Base-by-base conservation (phyloP, 2,113 vertebrate species). In the Phalacrocorax aristotelis region DNA sequence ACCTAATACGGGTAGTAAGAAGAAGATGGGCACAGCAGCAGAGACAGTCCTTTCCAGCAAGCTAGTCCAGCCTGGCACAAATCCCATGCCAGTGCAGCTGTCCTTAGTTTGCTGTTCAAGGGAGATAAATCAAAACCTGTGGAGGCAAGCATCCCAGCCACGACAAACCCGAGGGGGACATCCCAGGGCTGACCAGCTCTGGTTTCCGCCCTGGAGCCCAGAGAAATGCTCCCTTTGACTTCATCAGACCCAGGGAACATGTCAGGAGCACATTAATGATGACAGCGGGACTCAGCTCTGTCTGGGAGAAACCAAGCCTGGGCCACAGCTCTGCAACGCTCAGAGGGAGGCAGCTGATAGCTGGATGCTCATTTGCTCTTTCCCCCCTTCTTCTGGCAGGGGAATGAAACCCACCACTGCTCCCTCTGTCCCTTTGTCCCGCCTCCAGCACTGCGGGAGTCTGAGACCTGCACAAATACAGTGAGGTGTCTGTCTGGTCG, bases 401-500 rank as follows among this genome's bases (percentile, higher is more conserved):
- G n/a, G 34, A 83, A 4, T 2, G 1, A 17, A 61, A 55, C 26
- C 52, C 26, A 27, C 38, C 9, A 4, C 52, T 23, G 14, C 30
- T 62, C 13, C 62, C 8, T 87, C 72, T 26, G 26, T 51, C 71
- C 51, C 21, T 68, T 48, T 20, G 21, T 61, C n/a, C 40, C 3
- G 3, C 36, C 55, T 40, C 55, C 13, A 2, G 42, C 83, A 51
- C 70, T 30, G 32, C 1, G 1, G 27, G n/a, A 15, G 36, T 7
- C 49, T 32, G 48, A 76, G 55, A 32, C n/a, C 48, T 49, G 36
- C 62, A 44, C 11, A 62, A 62, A 23, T 0, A 8, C 46, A 90
- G 46, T 0, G 4, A 83, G 38, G 40, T 38, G 34, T 61, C 46
- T 0, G 2, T 10, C 55, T 26, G 7, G 23, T 10, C 2, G 0